Evolutionary conservation across 2,113 vertebrate species (phyloP), one percentile per base, ranked within the genome.

Genomic region (Ciconia stormi): DNA sequence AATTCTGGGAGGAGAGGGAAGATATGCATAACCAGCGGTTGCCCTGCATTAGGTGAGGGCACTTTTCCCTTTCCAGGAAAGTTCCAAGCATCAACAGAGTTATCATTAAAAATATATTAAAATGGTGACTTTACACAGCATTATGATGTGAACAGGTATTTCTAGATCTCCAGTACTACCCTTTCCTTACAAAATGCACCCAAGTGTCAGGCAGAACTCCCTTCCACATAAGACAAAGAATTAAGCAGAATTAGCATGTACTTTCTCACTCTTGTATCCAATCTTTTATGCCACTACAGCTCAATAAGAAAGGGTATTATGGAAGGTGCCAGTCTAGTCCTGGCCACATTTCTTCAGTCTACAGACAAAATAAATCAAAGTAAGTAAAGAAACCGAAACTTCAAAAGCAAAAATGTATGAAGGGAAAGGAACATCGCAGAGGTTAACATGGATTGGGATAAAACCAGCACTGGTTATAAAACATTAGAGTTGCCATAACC

Each of bases 11-110:
- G 32, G 25, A 72, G 22, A 69, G 16, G 7, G 40, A 87, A 85
- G 25, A 74, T 0, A 0, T 19, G 6, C 9, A 27, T 6, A 47
- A 62, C 12, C 47, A 85, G 61, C 0, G 0, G 44, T 15, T 83
- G 27, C 27, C 21, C 62, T 67, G 27, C 42, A 10, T 16, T 32
- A 47, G 11, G 25, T 66, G 22, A 95, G 25, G 32, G 15, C n/a
- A 59, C 15, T 46, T 76, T 10, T 38, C 0, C 0, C 42, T 69
- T 62, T 49, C 16, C 47, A 71, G 62, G 47, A 63, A 67, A 67
- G 26, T 29, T 53, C 55, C 27, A 71, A 82, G 36, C n/a, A 25
- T 76, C 55, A 21, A 16, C 0, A 42, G 27, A 49, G n/a, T 44
- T 89, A n/a, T 65, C 58, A 82, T 56, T 44, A 34, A 74, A 95